A percentile compares a stretch with the other conserved stretches of the same genome.
phyloP scores from a whole-genome alignment of 1,140 invertebrate species.

The Cyphomyrmex costatus region DNA sequence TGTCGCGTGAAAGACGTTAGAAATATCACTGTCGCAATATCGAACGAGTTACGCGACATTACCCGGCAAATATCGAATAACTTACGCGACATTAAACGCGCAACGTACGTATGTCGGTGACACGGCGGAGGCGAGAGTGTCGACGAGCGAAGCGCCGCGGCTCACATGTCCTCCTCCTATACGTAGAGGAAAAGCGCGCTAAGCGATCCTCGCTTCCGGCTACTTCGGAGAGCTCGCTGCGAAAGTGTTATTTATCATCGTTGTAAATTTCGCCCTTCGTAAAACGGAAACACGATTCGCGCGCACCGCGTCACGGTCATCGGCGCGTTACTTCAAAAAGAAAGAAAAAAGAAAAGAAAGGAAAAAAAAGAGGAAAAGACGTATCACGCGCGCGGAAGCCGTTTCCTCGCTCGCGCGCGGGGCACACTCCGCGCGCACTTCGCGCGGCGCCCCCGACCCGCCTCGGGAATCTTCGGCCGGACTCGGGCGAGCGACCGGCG shows the following conservation, averaged over 20 bases:
- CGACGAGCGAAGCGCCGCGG: background rate
- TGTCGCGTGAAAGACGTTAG: slow-evolving; percentile 35
- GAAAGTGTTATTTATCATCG: slow-evolving; percentile 10
- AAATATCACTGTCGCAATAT: slow-evolving; percentile 48
- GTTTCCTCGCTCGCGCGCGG: background rate
- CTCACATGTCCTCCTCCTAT: background rate
- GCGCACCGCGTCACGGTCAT: slow-evolving; percentile 18
- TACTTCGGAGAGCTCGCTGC: background rate
- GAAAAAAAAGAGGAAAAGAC: background rate
- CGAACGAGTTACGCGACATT: slow-evolving; percentile 62
- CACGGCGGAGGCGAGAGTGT: background rate
- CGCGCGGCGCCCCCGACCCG: slow-evolving; percentile 26
- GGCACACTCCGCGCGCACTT: background rate
- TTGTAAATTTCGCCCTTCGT: slow-evolving; percentile 31
- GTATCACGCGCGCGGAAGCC: slow-evolving; percentile 15
- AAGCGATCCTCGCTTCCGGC: slow-evolving; percentile 23
- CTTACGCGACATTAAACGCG: slow-evolving; percentile 62
- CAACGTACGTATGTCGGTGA: slow-evolving; percentile 16
- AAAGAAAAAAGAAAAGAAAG: background rate
- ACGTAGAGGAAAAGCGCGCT: background rate
- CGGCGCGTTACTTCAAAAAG: background rate
- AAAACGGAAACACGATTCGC: slow-evolving; percentile 12
- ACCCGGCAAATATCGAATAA: slow-evolving; percentile 57
- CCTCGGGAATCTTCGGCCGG: slow-evolving; percentile 56
- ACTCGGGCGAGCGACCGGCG: slow-evolving; percentile 70